These are phyloP conservation scores for Cnemophilus loriae DNA, from an alignment of 2,113 vertebrate genomes.

Conservation along the genomic window DNA sequence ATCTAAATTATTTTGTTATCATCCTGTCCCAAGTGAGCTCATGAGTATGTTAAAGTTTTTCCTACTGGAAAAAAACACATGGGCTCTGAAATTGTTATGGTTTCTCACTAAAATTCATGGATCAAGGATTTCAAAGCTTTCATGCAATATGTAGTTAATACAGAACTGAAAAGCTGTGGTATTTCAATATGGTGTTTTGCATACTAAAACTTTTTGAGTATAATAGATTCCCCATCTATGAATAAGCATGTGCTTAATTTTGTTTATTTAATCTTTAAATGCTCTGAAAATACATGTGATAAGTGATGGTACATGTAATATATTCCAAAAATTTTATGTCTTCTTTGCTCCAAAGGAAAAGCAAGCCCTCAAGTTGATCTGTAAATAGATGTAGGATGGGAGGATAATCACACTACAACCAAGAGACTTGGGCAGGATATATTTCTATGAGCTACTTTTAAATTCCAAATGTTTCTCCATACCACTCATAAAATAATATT, in stretches of 20 bases:
- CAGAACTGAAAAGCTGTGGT: not conserved
- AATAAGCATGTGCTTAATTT: not conserved
- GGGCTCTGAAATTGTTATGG: not conserved
- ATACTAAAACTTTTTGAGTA: not conserved
- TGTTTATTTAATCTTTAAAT: not conserved
- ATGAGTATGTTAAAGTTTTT: not conserved
- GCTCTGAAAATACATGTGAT: not conserved
- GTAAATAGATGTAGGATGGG: not conserved
- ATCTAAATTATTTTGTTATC: not conserved
- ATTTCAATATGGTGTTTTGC: not conserved
- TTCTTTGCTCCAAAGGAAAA: not conserved
- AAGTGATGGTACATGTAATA: not conserved
- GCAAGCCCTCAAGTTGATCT: not conserved
- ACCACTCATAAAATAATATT: not conserved
- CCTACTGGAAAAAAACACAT: not conserved
- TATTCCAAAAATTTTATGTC: not conserved
- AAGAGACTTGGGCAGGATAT: constrained; percentile 9
- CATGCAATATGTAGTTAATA: not conserved
- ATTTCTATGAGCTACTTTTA: not conserved
- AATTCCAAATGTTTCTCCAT: constrained; percentile 15
- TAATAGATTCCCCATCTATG: not conserved
- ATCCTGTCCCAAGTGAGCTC: not conserved
- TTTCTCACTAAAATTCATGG: not conserved
- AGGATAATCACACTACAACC: not conserved
- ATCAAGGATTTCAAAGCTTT: not conserved